Percentiles rank a stretch among this genome's conserved stretches.
Conservation (phyloP, 2,888 invertebrate species). For the Luffia ferchaultella region DNA sequence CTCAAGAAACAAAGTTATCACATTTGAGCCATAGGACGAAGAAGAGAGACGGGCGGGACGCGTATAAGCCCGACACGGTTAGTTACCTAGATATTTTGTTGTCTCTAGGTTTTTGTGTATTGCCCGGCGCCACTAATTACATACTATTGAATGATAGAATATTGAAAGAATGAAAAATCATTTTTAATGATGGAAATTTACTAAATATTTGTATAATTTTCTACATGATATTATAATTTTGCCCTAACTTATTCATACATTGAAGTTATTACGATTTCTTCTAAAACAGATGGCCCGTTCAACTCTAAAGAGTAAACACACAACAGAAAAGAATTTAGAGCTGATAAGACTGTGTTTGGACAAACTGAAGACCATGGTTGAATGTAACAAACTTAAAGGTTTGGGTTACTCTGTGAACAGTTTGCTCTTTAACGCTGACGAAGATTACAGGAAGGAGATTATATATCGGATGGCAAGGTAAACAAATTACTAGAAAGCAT, state of each 20-base stretch:
- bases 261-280: background rate
- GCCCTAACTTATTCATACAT: background rate
- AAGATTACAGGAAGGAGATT: constrained; percentile 37
- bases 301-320: constrained; percentile 26
- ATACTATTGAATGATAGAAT: no score
- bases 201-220: no score
- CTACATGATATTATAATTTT: background rate
- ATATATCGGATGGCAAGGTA: constrained; percentile 41
- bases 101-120: no score
- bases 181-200: no score
- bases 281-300: constrained; percentile 43
- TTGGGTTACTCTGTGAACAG: constrained; percentile 36
- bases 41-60: no score
- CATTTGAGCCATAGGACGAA: no score
- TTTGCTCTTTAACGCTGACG: constrained; percentile 38
- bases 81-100: no score
- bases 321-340: constrained; percentile 30
- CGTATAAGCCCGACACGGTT: no score
- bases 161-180: no score
- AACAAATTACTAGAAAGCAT: constrained; percentile 2
- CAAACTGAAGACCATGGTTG: constrained; percentile 36
- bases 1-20: no score
- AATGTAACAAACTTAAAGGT: constrained; percentile 28
- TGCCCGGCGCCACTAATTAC: no score
- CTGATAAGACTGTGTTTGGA: constrained; percentile 33